Evolutionary conservation across 2,888 invertebrate species (phyloP).

Genomic region (Eurois occulta): DNA sequence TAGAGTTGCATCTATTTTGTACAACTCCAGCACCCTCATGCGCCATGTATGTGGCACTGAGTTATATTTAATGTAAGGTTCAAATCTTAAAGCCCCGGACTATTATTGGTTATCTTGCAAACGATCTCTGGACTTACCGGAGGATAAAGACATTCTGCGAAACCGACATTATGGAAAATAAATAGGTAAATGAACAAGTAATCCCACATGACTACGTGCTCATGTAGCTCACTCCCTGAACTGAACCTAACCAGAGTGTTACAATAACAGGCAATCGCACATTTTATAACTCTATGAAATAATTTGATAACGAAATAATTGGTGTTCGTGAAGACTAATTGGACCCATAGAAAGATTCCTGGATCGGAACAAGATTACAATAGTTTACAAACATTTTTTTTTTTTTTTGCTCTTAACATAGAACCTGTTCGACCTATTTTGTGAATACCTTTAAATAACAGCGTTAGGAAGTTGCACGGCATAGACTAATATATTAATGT

Average conservation of each 20-base stretch:
- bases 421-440: no score
- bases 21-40: no score
- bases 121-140: conserved; percentile 12
- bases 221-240: not conserved
- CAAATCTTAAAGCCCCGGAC: no score
- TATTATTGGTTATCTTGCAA: not conserved
- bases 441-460: no score
- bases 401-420: no score
- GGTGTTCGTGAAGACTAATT: conserved; percentile 2
- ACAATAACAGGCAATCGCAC: not conserved
- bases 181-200: not conserved
- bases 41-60: no score
- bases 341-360: not conserved
- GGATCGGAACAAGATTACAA: no score
- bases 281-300: conserved; percentile 9
- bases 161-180: not conserved
- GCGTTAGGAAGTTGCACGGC: no score
- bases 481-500: no score
- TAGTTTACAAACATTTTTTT: no score
- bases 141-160: conserved; percentile 9
- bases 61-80: no score
- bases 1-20: no score
- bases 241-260: not conserved
- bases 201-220: conserved; percentile 4
- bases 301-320: conserved; percentile 3